These are phyloP conservation scores for Myathropa florea DNA, from an alignment of 2,888 invertebrate genomes.

Conservation along the genomic window DNA sequence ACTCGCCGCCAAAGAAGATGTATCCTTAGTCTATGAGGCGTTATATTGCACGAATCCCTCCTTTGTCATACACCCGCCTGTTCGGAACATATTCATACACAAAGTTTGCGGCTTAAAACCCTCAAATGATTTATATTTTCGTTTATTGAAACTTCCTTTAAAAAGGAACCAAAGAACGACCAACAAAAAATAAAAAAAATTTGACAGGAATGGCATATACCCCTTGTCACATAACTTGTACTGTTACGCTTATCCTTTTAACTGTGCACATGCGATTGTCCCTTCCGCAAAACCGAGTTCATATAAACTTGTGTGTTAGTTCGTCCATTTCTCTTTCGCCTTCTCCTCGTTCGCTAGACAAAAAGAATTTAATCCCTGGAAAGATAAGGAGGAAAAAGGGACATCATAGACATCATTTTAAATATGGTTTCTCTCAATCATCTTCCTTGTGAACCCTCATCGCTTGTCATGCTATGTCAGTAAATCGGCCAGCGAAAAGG, in stretches of 20 bases:
- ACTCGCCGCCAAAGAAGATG: background rate
- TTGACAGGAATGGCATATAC: background rate
- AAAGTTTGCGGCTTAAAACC: conserved; percentile 17
- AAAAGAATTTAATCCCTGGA: conserved; percentile 22
- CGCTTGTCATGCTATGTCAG: conserved; percentile 27
- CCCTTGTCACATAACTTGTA: conserved; percentile 4
- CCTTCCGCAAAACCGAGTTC: conserved; percentile 3
- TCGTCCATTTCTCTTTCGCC: background rate
- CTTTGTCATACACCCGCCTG: background rate
- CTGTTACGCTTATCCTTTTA: background rate
- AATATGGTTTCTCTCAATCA: conserved; percentile 45
- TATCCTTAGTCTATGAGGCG: background rate
- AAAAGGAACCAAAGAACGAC: background rate
- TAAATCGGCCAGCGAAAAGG: conserved; percentile 15
- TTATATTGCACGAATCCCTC: background rate
- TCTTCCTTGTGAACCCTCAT: conserved; percentile 19
- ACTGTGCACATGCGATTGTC: background rate
- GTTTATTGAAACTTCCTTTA: conserved; percentile 10
- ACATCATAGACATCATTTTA: conserved; percentile 22
- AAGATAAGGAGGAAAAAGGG: conserved; percentile 23
- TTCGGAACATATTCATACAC: conserved; percentile 11
- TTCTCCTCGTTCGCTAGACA: background rate
- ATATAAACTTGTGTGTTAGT: conserved; percentile 8
- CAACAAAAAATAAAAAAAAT: background rate
- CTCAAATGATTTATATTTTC: conserved; percentile 33